These are phyloP conservation scores for Sebastes steindachneri DNA, from an alignment of 2,797 vertebrate species.

Conservation along the genomic window DNA sequence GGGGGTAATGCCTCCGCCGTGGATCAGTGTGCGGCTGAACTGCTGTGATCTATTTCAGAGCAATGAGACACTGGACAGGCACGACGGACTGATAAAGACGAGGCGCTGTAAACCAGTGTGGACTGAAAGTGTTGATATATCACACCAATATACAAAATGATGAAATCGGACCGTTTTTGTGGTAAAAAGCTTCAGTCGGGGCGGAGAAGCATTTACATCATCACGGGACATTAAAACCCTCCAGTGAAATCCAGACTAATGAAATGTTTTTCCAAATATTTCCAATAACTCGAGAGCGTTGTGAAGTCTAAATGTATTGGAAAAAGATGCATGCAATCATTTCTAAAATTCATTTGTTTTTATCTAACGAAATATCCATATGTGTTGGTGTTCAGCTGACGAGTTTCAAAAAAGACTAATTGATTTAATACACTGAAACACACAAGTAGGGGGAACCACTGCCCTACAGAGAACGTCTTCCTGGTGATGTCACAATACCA, in stretches of 20 bases:
- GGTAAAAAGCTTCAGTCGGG: not conserved
- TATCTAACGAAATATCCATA: too few relatives aligned
- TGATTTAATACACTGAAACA: too few relatives aligned
- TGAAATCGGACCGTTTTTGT: constrained; percentile 11
- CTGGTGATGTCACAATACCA: too few relatives aligned
- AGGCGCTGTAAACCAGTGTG: not conserved
- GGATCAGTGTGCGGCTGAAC: constrained; percentile 47
- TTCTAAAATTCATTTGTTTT: too few relatives aligned
- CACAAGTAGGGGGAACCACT: too few relatives aligned
- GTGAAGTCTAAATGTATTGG: too few relatives aligned
- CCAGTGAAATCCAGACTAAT: not conserved
- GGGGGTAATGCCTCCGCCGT: constrained; percentile 15
- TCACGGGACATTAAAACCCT: not conserved
- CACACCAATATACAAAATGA: constrained; percentile 12
- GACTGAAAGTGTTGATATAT: constrained; percentile 24
- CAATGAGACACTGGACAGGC: constrained; percentile 25
- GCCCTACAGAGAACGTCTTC: too few relatives aligned
- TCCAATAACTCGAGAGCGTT: too few relatives aligned
- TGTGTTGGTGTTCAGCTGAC: too few relatives aligned
- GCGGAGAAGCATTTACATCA: not conserved
- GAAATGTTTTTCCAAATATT: not conserved
- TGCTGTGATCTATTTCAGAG: constrained; percentile 44
- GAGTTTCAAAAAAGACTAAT: too few relatives aligned
- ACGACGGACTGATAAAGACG: constrained; percentile 15
- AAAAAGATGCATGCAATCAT: too few relatives aligned